These are phyloP conservation scores for Adineta ricciae DNA, from an alignment of 2,888 invertebrate species.

Conservation along the genomic window DNA sequence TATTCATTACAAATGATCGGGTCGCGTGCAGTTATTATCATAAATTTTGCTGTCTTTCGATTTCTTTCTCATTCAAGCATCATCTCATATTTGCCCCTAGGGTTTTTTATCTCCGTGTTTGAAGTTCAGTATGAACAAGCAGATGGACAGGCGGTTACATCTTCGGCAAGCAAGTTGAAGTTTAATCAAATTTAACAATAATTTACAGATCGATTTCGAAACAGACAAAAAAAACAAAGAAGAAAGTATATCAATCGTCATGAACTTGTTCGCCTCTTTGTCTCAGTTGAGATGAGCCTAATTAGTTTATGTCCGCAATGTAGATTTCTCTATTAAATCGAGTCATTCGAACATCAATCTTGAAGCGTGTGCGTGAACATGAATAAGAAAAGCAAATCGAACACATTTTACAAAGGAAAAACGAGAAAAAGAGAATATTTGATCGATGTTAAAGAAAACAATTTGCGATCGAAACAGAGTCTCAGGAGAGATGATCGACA, in stretches of 20 bases:
- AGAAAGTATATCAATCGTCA: no score
- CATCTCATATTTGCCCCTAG: background rate
- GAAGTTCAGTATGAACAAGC: background rate
- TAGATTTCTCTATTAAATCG: background rate
- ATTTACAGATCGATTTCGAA: background rate
- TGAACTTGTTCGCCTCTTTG: background rate
- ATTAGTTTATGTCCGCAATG: background rate
- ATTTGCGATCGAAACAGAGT: background rate
- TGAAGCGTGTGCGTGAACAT: background rate
- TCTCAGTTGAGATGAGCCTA: background rate
- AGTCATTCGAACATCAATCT: slow-evolving; percentile 9
- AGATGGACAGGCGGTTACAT: slow-evolving; percentile 9
- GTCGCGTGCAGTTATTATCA: background rate
- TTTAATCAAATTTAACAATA: background rate
- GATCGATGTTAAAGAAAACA: slow-evolving; percentile 15
- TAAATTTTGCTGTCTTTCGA: background rate
- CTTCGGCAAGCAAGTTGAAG: background rate
- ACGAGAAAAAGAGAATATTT: background rate
- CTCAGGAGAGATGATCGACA: slow-evolving; percentile 1
- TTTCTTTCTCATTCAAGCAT: background rate
- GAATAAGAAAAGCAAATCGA: background rate
- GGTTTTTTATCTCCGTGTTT: background rate
- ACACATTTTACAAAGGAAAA: background rate
- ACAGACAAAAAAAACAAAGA: no score
- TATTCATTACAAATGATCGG: slow-evolving; percentile 13